These are phyloP conservation scores for Arothron firmamentum DNA, from an alignment of 2,113 vertebrate genomes.

Conservation along the genomic window DNA sequence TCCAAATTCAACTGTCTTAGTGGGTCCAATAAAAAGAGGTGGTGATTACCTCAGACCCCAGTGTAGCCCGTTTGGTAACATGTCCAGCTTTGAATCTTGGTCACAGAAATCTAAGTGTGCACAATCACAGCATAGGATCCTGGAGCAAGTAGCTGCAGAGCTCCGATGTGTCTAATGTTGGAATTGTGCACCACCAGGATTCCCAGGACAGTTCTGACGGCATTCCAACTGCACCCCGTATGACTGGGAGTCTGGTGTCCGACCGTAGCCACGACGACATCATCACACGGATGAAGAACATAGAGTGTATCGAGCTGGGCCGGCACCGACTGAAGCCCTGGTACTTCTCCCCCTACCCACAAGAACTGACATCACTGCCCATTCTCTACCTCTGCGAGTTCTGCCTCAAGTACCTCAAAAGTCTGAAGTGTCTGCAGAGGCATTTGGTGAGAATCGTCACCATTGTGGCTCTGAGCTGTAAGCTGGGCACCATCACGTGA, in stretches of 20 bases:
- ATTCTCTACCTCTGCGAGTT: conserved; percentile 96
- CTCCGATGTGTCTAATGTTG: not conserved
- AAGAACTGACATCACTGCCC: conserved; percentile 87
- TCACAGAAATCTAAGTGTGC: conserved; percentile 14
- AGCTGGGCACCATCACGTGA: not conserved
- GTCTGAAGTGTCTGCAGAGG: conserved; percentile 92
- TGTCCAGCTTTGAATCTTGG: conserved; percentile 20
- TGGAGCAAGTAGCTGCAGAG: not conserved
- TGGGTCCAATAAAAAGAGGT: conserved; percentile 36
- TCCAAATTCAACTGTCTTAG: conserved; percentile 36
- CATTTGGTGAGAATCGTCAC: conserved; percentile 81
- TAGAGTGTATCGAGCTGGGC: conserved; percentile 91
- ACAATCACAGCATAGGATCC: not conserved
- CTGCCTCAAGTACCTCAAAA: conserved; percentile 94
- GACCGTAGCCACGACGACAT: conserved; percentile 96
- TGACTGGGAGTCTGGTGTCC: conserved; percentile 91
- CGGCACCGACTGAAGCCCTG: conserved; percentile 91
- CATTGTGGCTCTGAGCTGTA: not conserved
- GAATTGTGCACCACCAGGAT: conserved; percentile 71
- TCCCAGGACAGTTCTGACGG: conserved; percentile 94
- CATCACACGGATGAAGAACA: conserved; percentile 94
- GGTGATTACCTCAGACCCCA: conserved; percentile 28
- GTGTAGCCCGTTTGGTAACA: conserved; percentile 12
- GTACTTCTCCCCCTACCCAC: conserved; percentile 95
- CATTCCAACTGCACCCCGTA: conserved; percentile 86